Percentiles rank a stretch among this genome's conserved stretches.
Conservation (phyloP, 2,113 vertebrate species). For the Mastomys natalensis region DNA sequence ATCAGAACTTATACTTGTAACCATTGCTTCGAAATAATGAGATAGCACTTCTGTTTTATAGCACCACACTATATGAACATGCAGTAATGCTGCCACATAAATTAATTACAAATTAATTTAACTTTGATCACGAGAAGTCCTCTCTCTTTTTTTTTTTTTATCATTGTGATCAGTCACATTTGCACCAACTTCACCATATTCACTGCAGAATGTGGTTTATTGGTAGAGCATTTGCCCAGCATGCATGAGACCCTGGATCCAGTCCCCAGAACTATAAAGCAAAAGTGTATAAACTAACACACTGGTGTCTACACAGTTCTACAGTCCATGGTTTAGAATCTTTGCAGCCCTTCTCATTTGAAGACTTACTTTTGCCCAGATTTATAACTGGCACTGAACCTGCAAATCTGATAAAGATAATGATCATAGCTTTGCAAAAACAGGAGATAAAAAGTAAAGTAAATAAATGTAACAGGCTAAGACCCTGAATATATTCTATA, state of each 20-base stretch:
- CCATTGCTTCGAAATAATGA: background rate
- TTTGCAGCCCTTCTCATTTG: background rate
- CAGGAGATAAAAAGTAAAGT: background rate
- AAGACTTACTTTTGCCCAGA: background rate
- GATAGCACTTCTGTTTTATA: background rate
- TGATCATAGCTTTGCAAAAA: background rate
- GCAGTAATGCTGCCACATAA: background rate
- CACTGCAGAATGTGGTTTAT: background rate
- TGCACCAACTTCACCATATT: background rate
- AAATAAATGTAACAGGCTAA: background rate
- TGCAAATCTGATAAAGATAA: constrained; percentile 16
- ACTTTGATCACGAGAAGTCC: background rate
- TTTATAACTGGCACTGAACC: background rate
- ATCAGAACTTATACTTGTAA: background rate
- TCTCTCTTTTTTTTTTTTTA: background rate
- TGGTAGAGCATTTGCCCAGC: background rate
- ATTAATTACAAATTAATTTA: background rate
- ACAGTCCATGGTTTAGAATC: background rate
- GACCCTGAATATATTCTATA: constrained; percentile 15
- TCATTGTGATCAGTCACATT: background rate
- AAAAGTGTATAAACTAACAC: background rate
- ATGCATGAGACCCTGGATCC: background rate
- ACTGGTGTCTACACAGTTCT: background rate
- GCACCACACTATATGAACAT: background rate
- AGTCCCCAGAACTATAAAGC: background rate